phyloP scores from a whole-genome alignment of 2,888 invertebrate species.

The Netelia fuscicornis region DNA sequence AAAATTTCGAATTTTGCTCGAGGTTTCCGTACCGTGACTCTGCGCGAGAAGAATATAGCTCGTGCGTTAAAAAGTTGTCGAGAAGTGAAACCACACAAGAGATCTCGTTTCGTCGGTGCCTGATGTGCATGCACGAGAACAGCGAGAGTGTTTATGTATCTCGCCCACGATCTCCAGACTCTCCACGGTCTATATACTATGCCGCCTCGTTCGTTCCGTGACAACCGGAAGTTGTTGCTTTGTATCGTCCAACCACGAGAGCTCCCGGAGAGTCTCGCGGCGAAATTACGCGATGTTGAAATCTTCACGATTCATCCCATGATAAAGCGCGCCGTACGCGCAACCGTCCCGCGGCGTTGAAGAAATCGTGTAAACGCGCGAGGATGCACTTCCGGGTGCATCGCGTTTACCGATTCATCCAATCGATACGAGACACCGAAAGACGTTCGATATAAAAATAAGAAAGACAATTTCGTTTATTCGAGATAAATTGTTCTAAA shows the following conservation, averaged over 20 bases:
- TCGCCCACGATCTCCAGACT: conserved; percentile 51
- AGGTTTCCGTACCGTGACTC: conserved; percentile 10
- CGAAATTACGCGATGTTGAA: conserved; percentile 20
- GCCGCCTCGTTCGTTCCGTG: conserved; percentile 39
- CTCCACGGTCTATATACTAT: conserved; percentile 18
- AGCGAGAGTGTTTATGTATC: conserved; percentile 14
- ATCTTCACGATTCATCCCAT: conserved; percentile 25
- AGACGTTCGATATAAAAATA: too few species aligned
- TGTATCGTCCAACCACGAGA: conserved; percentile 11
- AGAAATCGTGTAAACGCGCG: not conserved
- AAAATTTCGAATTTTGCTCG: not conserved
- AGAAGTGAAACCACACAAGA: conserved; percentile 55
- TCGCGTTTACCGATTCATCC: conserved; percentile 20
- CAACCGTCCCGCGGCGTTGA: not conserved
- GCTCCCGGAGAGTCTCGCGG: conserved; percentile 19
- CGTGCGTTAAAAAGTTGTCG: conserved; percentile 13
- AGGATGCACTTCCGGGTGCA: not conserved
- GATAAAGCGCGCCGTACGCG: not conserved
- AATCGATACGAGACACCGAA: not conserved
- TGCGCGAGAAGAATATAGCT: conserved; percentile 16
- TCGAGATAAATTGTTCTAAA: too few species aligned
- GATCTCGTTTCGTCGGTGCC: conserved; percentile 33
- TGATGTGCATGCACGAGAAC: conserved; percentile 10
- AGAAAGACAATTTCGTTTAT: too few species aligned
- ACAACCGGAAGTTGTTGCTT: conserved; percentile 57